These are phyloP conservation scores for Dolomedes plantarius DNA, from an alignment of 2,888 invertebrate species.

Conservation along the genomic window DNA sequence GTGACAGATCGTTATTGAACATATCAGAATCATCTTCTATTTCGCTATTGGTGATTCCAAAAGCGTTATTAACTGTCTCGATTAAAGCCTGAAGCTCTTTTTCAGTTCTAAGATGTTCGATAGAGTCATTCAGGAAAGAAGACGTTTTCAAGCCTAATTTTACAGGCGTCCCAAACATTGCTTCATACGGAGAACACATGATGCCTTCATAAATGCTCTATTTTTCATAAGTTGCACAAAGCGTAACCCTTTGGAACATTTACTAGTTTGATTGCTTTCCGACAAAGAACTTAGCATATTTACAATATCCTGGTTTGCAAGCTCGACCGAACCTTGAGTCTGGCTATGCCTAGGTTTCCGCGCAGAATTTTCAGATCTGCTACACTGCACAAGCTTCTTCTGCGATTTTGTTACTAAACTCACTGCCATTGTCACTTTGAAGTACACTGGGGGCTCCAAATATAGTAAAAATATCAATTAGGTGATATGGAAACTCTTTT, in stretches of 20 bases:
- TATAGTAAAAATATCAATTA: conserved; percentile 56
- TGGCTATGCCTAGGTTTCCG: conserved; percentile 37
- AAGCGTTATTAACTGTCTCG: conserved; percentile 12
- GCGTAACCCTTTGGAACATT: conserved; percentile 69
- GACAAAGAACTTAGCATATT: conserved; percentile 54
- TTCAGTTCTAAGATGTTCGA: conserved; percentile 11
- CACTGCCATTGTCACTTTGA: conserved; percentile 67
- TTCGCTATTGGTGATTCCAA: background rate
- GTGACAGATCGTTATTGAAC: background rate
- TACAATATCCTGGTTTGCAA: conserved; percentile 50
- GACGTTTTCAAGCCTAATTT: conserved; percentile 28
- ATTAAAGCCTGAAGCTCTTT: conserved; percentile 10
- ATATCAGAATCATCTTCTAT: conserved; percentile 10
- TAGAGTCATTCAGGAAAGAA: conserved; percentile 23
- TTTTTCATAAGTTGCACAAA: conserved; percentile 64
- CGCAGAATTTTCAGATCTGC: conserved; percentile 31
- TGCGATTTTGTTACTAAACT: conserved; percentile 56
- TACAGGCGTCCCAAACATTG: conserved; percentile 36
- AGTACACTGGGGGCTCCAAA: conserved; percentile 69
- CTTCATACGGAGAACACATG: conserved; percentile 36
- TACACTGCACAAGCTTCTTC: conserved; percentile 32
- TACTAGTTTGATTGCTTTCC: conserved; percentile 18
- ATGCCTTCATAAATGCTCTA: conserved; percentile 54
- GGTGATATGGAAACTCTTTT: conserved; percentile 19
- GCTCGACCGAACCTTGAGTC: conserved; percentile 33